Conservation (phyloP, 2,888 invertebrate genomes). For the Microctonus aethiopoides region DNA sequence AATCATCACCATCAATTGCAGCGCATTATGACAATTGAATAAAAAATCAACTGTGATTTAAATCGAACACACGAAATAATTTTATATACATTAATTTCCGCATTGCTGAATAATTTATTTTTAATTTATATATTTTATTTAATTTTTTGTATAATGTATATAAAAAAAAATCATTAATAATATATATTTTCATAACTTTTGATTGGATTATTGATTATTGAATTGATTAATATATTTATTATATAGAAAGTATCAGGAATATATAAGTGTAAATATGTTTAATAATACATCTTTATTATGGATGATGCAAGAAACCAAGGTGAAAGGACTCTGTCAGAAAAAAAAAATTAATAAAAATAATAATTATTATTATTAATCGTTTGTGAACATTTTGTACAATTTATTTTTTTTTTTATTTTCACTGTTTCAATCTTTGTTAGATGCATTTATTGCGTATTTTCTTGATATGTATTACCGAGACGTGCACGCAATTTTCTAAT, state of each 20-base stretch:
- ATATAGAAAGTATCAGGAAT: too few species aligned
- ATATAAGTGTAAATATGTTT: too few species aligned
- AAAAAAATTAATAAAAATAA: not conserved
- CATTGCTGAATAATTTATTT: not conserved
- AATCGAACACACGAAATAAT: not conserved
- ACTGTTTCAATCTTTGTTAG: not conserved
- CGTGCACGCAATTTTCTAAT: not conserved
- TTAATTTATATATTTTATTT: not conserved
- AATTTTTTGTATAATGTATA: too few species aligned
- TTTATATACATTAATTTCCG: not conserved
- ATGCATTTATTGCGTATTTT: constrained; percentile 1
- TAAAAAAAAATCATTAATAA: too few species aligned
- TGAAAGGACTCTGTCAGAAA: not conserved
- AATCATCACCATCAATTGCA: too few species aligned
- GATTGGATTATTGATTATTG: too few species aligned
- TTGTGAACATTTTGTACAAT: not conserved
- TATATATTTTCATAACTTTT: not conserved
- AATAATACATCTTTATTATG: not conserved
- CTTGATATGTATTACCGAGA: not conserved
- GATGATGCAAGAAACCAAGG: not conserved
- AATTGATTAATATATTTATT: too few species aligned
- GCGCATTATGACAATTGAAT: too few species aligned
- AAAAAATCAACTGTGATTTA: constrained; percentile 48
- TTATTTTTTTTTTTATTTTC: not conserved
- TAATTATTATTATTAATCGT: not conserved